Base-by-base conservation (phyloP, 2,113 vertebrate species). In the Etheostoma spectabile region DNA sequence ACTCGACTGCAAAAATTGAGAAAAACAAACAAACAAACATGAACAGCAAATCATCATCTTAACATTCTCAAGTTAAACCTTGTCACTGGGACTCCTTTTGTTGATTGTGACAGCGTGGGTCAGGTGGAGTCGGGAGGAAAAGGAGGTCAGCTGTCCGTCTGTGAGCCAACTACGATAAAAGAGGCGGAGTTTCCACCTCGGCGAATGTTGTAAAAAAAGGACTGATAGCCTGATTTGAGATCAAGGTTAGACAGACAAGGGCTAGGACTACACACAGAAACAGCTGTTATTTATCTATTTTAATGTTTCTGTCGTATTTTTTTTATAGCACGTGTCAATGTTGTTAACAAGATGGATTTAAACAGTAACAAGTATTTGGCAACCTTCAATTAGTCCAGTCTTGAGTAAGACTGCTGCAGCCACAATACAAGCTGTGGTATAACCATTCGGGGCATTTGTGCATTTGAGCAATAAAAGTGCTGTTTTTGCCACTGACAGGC, bases 1-100 rank as follows among this genome's bases (percentile, higher is more conserved):
- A 85, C 95, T 92, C 0, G 96, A 95, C 98, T 99, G 94, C 59
- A 86, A 91, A 84, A 79, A 70, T 22, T 4, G 7, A 65, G 8
- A 60, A 8, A 1, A 66, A 46, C 45, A 1, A 77, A 46, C 45
- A 1, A 77, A 33, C 30, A 24, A 4, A 62, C 4, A 64, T 21
- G 3, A 49, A 59, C n/a, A 0, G 24, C 3, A 42, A 11, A 13
- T 22, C 0, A 22, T 24, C 8, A 48, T 49, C 6, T 65, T 2
- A 48, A 62, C 16, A 38, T 38, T 38, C 38, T 10, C 38, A 63
- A 5, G 45, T 42, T 0, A 12, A 33, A 19, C n/a, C 8, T 18
- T 10, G 24, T 35, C 27, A 16, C 22, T 5, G 16, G 11, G 6
- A 46, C 11, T 66, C 18, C 13, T 68, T 70, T 24, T 5, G 16